phyloP scores from a whole-genome alignment of 1,140 invertebrate species.

The Xylocopa sonorina region DNA sequence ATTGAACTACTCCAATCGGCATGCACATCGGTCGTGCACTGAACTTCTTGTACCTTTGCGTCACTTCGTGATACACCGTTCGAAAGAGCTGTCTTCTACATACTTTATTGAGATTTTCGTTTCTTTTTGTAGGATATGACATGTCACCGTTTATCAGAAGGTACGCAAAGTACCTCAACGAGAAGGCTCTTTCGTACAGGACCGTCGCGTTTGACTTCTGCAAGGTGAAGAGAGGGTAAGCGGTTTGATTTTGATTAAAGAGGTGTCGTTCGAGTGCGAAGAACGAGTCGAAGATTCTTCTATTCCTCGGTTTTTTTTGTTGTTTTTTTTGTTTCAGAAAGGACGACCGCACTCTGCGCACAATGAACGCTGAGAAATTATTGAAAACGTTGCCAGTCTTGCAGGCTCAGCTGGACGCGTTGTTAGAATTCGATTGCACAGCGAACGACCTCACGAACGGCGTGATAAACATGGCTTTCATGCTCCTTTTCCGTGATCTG shows the following conservation, averaged over 20 bases:
- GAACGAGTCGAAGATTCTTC: no score
- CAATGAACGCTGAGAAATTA: constrained; percentile 98
- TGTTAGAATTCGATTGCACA: constrained; percentile 98
- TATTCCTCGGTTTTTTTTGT: neutral
- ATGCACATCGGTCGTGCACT: no score
- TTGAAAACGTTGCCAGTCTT: constrained; percentile 98
- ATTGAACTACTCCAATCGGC: neutral
- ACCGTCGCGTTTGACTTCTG: constrained; percentile 99
- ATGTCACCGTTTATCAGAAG: constrained; percentile 99
- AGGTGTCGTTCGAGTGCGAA: neutral
- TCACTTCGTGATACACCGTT: no score
- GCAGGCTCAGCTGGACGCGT: constrained; percentile 96
- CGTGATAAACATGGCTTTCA: constrained; percentile 99
- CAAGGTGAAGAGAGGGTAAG: constrained; percentile 99
- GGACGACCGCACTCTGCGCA: constrained; percentile 97
- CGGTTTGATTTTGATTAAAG: constrained; percentile 43
- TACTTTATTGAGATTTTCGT: neutral
- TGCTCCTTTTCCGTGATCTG: constrained; percentile 98
- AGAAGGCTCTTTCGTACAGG: constrained; percentile 99
- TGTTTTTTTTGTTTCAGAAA: constrained; percentile 85
- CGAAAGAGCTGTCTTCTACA: no score
- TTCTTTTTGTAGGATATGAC: constrained; percentile 97
- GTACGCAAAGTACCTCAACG: constrained; percentile 99
- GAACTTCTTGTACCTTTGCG: no score
- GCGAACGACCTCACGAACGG: constrained; percentile 98